Conservation (phyloP, 2,888 invertebrate species). For the Hyalella azteca region DNA sequence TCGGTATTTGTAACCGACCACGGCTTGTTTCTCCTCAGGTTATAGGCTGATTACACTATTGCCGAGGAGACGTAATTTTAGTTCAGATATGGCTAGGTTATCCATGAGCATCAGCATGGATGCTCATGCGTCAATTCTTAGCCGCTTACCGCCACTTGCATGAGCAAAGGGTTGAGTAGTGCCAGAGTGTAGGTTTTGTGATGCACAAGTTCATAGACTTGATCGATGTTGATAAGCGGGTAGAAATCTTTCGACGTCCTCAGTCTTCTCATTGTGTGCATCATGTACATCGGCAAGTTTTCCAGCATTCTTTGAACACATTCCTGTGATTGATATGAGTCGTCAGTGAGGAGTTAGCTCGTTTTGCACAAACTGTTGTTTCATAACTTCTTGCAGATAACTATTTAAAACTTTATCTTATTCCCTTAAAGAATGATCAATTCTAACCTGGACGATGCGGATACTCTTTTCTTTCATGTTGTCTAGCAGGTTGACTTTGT, state of each 20-base stretch:
- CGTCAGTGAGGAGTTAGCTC: too few species aligned
- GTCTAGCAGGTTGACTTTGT: constrained; percentile 75
- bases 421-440: too few species aligned
- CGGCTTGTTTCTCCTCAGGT: too few species aligned
- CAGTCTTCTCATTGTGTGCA: constrained; percentile 74
- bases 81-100: too few species aligned
- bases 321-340: neutral
- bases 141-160: constrained; percentile 7
- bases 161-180: constrained; percentile 40
- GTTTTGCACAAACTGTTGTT: too few species aligned
- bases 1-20: too few species aligned
- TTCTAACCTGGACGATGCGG: constrained; percentile 17
- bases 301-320: neutral
- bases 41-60: too few species aligned
- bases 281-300: constrained; percentile 52
- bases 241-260: constrained; percentile 70
- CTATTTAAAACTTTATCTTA: too few species aligned
- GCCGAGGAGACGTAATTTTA: too few species aligned
- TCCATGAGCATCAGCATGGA: too few species aligned
- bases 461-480: constrained; percentile 64
- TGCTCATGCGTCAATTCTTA: too few species aligned
- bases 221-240: constrained; percentile 70
- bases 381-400: too few species aligned
- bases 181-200: constrained; percentile 37
- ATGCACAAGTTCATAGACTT: constrained; percentile 70